A percentile compares a stretch with the other conserved stretches of the same genome.
These are phyloP conservation scores for Cyphomyrus discorhynchus DNA, from an alignment of 2,113 vertebrate species.

Conservation along the genomic window DNA sequence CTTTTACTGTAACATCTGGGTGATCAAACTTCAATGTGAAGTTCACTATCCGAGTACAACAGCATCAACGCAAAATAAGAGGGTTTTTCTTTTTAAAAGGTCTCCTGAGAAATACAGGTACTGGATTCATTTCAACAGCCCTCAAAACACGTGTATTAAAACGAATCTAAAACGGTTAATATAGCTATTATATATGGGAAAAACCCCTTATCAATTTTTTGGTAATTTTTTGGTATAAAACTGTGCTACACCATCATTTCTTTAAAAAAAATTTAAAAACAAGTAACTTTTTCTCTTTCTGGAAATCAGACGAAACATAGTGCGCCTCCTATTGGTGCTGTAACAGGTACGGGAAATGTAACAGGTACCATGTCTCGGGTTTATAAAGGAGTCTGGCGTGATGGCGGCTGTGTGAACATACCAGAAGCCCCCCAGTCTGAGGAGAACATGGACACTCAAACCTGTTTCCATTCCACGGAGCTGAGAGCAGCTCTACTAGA, in stretches of 20 bases:
- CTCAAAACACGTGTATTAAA: not conserved
- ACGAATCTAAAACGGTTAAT: not conserved
- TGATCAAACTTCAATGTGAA: conserved; percentile 29
- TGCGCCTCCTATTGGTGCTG: not conserved
- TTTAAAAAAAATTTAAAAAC: not conserved
- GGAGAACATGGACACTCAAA: conserved; percentile 30
- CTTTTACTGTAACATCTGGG: conserved; percentile 13
- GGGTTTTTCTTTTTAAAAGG: conserved; percentile 2
- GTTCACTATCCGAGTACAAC: conserved; percentile 13
- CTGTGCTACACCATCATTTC: conserved; percentile 11
- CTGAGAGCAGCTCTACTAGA: conserved; percentile 24
- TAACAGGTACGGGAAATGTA: not conserved
- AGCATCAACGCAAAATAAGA: not conserved
- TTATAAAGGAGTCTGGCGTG: not conserved
- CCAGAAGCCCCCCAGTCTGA: not conserved
- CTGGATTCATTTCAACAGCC: not conserved
- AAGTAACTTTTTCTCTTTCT: not conserved
- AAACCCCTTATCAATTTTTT: not conserved
- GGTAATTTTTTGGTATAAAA: conserved; percentile 23
- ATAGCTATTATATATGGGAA: not conserved
- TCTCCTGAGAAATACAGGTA: not conserved
- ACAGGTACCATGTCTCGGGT: not conserved
- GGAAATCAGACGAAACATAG: not conserved
- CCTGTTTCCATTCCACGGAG: conserved; percentile 25
- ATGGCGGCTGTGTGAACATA: not conserved